Evolutionary conservation across 64 coral and sea anemone genomes (phyloP).

Genomic region (Cladopsammia gracilis): DNA sequence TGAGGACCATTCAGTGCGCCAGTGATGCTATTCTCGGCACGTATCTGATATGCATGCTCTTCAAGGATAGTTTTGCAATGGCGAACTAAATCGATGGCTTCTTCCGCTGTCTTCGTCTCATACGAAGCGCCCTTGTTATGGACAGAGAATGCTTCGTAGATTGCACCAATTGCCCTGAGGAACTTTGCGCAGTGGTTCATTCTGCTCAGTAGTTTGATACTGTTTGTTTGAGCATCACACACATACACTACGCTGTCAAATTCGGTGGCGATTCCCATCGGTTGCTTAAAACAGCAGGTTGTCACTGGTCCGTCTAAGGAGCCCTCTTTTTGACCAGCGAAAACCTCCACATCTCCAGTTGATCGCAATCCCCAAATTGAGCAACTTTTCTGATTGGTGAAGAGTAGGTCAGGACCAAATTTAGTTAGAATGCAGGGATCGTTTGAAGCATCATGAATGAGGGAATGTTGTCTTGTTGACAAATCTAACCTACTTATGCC

Average conservation of each 20-base stretch:
- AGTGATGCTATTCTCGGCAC: slow-evolving; percentile 25
- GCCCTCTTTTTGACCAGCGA: slow-evolving; percentile 65
- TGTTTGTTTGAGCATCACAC: slow-evolving; percentile 61
- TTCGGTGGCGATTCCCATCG: slow-evolving; percentile 54
- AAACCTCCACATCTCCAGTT: slow-evolving; percentile 59
- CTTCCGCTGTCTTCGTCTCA: slow-evolving; percentile 46
- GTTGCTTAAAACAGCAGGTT: slow-evolving; percentile 66
- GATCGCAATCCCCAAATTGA: slow-evolving; percentile 66
- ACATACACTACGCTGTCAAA: slow-evolving; percentile 61
- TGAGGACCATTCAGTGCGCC: slow-evolving; percentile 49
- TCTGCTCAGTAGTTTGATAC: slow-evolving; percentile 47
- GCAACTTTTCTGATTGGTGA: slow-evolving; percentile 64
- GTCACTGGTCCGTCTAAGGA: slow-evolving; percentile 62
- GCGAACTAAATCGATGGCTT: slow-evolving; percentile 50
- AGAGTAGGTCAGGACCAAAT: slow-evolving; percentile 79
- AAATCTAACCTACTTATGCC: slow-evolving; percentile 74
- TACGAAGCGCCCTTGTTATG: slow-evolving; percentile 63
- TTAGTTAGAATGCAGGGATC: slow-evolving; percentile 69
- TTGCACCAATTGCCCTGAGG: slow-evolving; percentile 31
- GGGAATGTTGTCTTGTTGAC: slow-evolving; percentile 69
- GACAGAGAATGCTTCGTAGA: slow-evolving; percentile 69
- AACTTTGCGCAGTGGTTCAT: slow-evolving; percentile 38
- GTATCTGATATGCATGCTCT: slow-evolving; percentile 35
- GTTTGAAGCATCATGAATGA: slow-evolving; percentile 73
- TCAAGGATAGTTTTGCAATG: slow-evolving; percentile 63